Conservation (phyloP, 2,797 vertebrate genomes). For the Tragelaphus oryx region DNA sequence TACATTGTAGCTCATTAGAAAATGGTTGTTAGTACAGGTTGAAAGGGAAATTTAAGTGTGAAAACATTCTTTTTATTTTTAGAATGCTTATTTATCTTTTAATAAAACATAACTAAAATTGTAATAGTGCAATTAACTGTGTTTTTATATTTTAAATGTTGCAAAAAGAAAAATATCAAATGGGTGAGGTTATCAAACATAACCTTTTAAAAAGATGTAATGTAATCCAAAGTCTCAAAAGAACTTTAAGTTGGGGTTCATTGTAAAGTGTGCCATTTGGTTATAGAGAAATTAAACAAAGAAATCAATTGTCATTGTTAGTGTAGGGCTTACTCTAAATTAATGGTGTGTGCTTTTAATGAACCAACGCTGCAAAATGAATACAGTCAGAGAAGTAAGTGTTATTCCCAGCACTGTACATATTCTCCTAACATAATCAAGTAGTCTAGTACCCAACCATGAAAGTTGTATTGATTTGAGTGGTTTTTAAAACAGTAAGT, state of each 20-base stretch:
- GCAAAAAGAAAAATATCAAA: not conserved
- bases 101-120: not conserved
- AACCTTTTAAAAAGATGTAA: slow-evolving; percentile 13
- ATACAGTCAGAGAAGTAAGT: not conserved
- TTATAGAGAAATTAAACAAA: slow-evolving; percentile 39
- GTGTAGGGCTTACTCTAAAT: not conserved
- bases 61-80: not conserved
- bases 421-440: not conserved
- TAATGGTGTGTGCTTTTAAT: slow-evolving; percentile 31
- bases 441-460: not conserved
- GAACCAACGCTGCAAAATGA: slow-evolving; percentile 10
- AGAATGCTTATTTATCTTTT: slow-evolving; percentile 14
- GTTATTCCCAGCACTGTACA: not conserved
- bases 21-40: not conserved
- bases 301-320: slow-evolving; percentile 16
- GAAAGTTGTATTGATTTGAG: slow-evolving; percentile 43
- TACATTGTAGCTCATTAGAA: not conserved
- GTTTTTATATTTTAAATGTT: slow-evolving; percentile 1
- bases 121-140: not conserved
- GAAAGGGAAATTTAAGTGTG: not conserved
- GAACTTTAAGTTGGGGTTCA: not conserved
- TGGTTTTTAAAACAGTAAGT: slow-evolving; percentile 27
- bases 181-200: not conserved
- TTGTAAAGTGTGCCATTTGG: not conserved
- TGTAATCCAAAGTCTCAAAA: not conserved